phyloP scores from a whole-genome alignment of 2,113 vertebrate species.

The Salvelinus sp. region DNA sequence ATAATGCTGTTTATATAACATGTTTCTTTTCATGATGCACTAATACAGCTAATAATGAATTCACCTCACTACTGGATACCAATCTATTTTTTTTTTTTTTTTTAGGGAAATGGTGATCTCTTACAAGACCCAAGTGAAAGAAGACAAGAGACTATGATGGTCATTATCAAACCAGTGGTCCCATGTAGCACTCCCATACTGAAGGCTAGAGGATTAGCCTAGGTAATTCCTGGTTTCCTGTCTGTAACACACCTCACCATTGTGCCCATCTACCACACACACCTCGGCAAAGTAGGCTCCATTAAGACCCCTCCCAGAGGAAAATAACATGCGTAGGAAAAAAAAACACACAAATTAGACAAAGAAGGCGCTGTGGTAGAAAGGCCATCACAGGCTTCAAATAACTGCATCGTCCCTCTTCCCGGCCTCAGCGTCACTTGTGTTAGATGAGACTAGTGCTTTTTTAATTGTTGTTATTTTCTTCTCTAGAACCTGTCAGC shows the following conservation, averaged over 20 bases:
- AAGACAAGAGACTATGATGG: conserved; percentile 14
- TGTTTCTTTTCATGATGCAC: neutral
- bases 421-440: conserved; percentile 38
- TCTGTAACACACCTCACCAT: neutral
- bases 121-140: conserved; percentile 16
- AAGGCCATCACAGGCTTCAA: conserved; percentile 69
- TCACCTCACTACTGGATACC: neutral
- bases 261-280: conserved; percentile 25
- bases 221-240: neutral
- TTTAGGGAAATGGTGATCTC: too few species aligned
- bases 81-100: neutral
- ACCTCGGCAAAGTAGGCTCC: neutral
- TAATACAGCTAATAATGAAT: neutral
- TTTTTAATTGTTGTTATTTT: conserved; percentile 33
- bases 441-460: conserved; percentile 40
- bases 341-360: conserved; percentile 54
- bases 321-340: conserved; percentile 31
- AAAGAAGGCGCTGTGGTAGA: conserved; percentile 73
- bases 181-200: conserved; percentile 39
- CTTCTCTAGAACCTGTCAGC: conserved; percentile 54
- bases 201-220: neutral
- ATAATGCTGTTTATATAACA: too few species aligned
- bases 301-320: conserved; percentile 29
- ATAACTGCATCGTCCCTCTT: conserved; percentile 67
- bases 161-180: conserved; percentile 36